Evolutionary conservation across 2,888 invertebrate species (phyloP).

Genomic region (Diaprepes abbreviatus): DNA sequence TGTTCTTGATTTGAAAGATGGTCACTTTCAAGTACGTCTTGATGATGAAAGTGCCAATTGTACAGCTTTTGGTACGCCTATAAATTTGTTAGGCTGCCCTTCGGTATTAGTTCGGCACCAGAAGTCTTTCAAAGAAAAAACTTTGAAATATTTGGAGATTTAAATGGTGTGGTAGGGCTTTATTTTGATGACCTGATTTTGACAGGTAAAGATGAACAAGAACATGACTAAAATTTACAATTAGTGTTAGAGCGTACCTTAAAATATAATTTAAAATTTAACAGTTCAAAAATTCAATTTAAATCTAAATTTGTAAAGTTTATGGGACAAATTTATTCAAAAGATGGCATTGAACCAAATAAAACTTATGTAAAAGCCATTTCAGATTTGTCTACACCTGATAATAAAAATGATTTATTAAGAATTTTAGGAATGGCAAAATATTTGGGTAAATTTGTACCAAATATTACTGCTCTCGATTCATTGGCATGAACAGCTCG

Average conservation of each 20-base stretch:
- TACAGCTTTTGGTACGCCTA: no score
- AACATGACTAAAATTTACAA: slow-evolving; percentile 46
- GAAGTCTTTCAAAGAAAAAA: no score
- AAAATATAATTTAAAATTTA: slow-evolving; percentile 48
- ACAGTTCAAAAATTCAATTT: slow-evolving; percentile 40
- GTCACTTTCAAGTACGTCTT: no score
- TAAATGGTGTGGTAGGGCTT: slow-evolving; percentile 45
- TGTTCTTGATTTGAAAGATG: no score
- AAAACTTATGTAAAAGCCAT: slow-evolving; percentile 51
- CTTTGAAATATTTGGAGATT: no score
- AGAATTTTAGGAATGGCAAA: slow-evolving; percentile 53
- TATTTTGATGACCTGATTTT: slow-evolving; percentile 50
- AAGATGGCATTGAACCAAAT: slow-evolving; percentile 44
- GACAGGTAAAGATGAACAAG: slow-evolving; percentile 35
- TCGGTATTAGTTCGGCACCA: no score
- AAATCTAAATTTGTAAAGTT: slow-evolving; percentile 40
- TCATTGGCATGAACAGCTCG: no score
- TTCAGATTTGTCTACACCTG: no score
- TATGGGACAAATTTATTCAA: slow-evolving; percentile 40
- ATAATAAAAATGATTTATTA: no score
- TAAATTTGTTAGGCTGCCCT: slow-evolving; percentile 41
- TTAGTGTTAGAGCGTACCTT: slow-evolving; percentile 45
- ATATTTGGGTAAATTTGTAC: slow-evolving; percentile 52
- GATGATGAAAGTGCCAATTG: slow-evolving; percentile 32
- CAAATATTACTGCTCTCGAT: no score